Base-by-base conservation (phyloP, 2,888 invertebrate genomes). In the Megastigmus dorsalis region DNA sequence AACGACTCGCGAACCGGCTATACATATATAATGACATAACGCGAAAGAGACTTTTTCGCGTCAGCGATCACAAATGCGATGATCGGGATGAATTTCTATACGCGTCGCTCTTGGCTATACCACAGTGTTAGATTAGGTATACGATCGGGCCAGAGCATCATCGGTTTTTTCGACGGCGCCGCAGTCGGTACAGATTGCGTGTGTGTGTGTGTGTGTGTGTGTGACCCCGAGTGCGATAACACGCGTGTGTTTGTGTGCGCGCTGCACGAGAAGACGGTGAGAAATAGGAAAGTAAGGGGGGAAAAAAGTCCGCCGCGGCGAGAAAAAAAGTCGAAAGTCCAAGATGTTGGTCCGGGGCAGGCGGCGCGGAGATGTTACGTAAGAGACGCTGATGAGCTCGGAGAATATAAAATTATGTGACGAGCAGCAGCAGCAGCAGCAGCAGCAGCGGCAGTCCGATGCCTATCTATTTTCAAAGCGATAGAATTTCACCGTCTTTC, bases 201-300 rank as follows among this genome's bases (percentile, higher is more conserved):
- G n/a, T n/a, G n/a, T n/a, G n/a, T n/a, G n/a, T n/a, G n/a, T n/a
- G n/a, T n/a, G n/a, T n/a, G n/a, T n/a, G n/a, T n/a, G 5, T 7
- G 6, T 50, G 50, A 50, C 50, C 50, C 10, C 54, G 30, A 30
- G n/a, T 15, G 30, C n/a, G 54, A 52, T 63, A 63, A 52, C 20
- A 1, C 43, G 38, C 59, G 2, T 18, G 15, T 48, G 43, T 23
- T 20, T 41, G 28, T 45, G 15, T 36, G 15, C 23, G 26, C 48
- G 23, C 20, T 23, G 18, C 10, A 36, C 5, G 13, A 7, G 26
- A 38, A 57, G 23, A n/a, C n/a, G n/a, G n/a, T n/a, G n/a, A n/a
- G n/a, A n/a, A n/a, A n/a, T n/a, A n/a, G n/a, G n/a, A 38, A 36
- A 38, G 3, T 38, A 30, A 43, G 18, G 3, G 18, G 18, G 6